Percentiles rank a stretch among this genome's conserved stretches.
Evolutionary conservation across 2,888 invertebrate genomes (phyloP).

Genomic region (Amiota minor): DNA sequence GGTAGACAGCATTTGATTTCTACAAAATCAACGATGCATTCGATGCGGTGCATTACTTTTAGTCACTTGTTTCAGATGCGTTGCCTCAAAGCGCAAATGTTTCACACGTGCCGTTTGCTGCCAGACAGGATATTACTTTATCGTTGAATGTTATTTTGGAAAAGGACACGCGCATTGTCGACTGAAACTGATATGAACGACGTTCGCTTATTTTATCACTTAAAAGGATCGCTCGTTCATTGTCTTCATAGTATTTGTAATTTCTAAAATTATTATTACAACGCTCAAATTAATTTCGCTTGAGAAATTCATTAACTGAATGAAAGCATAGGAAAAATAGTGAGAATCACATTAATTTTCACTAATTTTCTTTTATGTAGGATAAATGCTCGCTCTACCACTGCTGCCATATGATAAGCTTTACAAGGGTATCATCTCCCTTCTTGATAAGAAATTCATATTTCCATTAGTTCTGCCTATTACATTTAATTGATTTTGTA

Average conservation of each 20-base stretch:
- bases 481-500: conserved; percentile 14
- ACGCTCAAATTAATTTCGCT: conserved; percentile 55
- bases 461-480: not conserved
- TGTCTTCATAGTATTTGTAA: not conserved
- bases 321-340: conserved; percentile 36
- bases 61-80: conserved; percentile 15
- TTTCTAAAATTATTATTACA: conserved; percentile 11
- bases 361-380: conserved; percentile 46
- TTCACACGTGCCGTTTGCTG: conserved; percentile 18
- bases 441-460: not conserved
- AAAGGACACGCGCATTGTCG: not conserved
- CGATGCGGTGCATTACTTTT: conserved; percentile 22
- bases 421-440: not conserved
- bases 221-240: conserved; percentile 19
- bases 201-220: conserved; percentile 25
- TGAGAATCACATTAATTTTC: conserved; percentile 51
- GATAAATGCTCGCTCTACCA: not conserved
- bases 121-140: conserved; percentile 27
- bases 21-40: conserved; percentile 16
- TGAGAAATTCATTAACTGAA: conserved; percentile 58
- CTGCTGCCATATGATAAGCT: not conserved
- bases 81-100: not conserved
- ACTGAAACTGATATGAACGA: conserved; percentile 26
- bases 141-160: not conserved
- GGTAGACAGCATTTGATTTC: conserved; percentile 3